A percentile compares a stretch with the other conserved stretches of the same genome.
phyloP scores from a whole-genome alignment of 2,797 vertebrate species.

The Rhinichthys osculus region DNA sequence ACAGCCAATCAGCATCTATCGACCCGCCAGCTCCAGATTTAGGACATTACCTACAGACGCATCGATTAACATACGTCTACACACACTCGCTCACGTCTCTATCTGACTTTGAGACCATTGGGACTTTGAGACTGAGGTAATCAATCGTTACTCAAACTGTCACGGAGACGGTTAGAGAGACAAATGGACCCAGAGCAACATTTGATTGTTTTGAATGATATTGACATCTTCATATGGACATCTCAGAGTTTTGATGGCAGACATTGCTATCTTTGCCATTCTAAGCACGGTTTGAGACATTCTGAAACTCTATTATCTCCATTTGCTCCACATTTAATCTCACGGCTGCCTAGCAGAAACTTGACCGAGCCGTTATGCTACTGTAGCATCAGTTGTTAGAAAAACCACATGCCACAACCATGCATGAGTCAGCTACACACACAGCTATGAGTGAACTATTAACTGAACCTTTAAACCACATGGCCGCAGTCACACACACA shows the following conservation, averaged over 20 bases:
- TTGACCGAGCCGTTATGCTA: constrained; percentile 20
- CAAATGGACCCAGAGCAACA: neutral
- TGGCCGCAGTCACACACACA: constrained; percentile 16
- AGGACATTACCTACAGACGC: constrained; percentile 78
- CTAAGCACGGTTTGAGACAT: neutral
- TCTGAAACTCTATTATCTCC: neutral
- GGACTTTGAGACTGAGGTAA: constrained; percentile 19
- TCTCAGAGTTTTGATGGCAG: neutral
- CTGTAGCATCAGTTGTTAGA: constrained; percentile 34
- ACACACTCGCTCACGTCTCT: constrained; percentile 19
- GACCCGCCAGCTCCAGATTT: constrained; percentile 80
- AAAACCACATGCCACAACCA: constrained; percentile 37
- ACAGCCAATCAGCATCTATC: constrained; percentile 90
- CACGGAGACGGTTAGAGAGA: constrained; percentile 15
- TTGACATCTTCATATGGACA: neutral
- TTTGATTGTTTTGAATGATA: constrained; percentile 6
- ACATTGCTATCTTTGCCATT: neutral
- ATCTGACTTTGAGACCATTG: constrained; percentile 24
- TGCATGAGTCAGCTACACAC: constrained; percentile 34
- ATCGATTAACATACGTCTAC: constrained; percentile 43
- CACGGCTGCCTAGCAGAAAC: neutral
- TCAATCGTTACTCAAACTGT: constrained; percentile 22
- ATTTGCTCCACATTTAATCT: constrained; percentile 4
- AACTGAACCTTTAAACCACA: constrained; percentile 48
- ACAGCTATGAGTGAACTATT: constrained; percentile 40